These are phyloP conservation scores for Lanistes nyassanus DNA, from an alignment of 1,140 invertebrate genomes.

Conservation along the genomic window DNA sequence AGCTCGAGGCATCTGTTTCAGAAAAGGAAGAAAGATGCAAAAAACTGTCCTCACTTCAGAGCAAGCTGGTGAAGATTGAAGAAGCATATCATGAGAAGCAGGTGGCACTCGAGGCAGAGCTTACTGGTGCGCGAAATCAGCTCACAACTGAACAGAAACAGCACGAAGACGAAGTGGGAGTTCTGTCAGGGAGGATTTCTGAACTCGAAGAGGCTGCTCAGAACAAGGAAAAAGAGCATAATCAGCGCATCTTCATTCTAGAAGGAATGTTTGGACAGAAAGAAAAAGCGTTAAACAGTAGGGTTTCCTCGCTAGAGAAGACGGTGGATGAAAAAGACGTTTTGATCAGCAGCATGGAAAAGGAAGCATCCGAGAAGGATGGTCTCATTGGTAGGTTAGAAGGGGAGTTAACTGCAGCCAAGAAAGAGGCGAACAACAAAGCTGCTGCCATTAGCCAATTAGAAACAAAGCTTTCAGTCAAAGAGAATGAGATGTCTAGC, in stretches of 20 bases:
- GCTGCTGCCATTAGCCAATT: constrained; percentile 23
- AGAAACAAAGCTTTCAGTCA: constrained; percentile 24
- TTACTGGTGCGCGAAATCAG: background rate
- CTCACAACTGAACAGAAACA: background rate
- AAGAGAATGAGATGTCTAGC: constrained; percentile 13
- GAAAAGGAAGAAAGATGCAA: constrained; percentile 35
- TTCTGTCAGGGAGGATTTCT: background rate
- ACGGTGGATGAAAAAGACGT: constrained; percentile 4
- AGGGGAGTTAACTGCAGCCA: constrained; percentile 4
- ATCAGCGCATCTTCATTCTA: constrained; percentile 12
- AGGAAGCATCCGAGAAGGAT: background rate
- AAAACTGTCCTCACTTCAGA: constrained; percentile 25
- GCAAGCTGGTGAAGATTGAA: constrained; percentile 33
- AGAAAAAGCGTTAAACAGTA: constrained; percentile 28
- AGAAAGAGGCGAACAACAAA: constrained; percentile 20
- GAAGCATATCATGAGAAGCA: constrained; percentile 30
- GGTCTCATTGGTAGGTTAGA: constrained; percentile 2
- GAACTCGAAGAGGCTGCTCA: constrained; percentile 1
- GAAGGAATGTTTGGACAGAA: constrained; percentile 32
- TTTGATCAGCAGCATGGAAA: background rate
- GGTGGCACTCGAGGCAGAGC: constrained; percentile 6
- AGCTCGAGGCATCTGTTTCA: constrained; percentile 23
- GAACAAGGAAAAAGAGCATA: constrained; percentile 24
- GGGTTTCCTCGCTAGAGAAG: constrained; percentile 8
- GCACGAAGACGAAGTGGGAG: constrained; percentile 2